These are phyloP conservation scores for Parapsyche elsis DNA, from an alignment of 1,140 invertebrate genomes.

Conservation along the genomic window DNA sequence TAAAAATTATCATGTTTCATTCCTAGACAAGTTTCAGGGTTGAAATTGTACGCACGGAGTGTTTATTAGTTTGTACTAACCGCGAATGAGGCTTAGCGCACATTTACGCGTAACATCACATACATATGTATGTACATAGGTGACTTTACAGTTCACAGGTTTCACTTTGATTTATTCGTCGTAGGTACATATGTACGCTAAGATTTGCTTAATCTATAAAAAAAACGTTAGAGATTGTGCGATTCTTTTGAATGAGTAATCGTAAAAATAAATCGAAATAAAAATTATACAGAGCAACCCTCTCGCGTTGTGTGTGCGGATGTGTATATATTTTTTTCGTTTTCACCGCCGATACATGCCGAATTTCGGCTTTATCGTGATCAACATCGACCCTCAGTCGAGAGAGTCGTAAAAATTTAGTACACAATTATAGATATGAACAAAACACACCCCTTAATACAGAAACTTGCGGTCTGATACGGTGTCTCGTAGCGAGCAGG, in stretches of 20 bases:
- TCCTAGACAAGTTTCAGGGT: constrained; percentile 17
- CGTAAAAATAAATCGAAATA: too few relatives aligned
- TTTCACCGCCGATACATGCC: not conserved
- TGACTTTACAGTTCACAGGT: too few relatives aligned
- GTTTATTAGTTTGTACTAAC: too few relatives aligned
- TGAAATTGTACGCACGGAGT: not conserved
- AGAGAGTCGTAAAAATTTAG: constrained; percentile 36
- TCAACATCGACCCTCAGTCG: constrained; percentile 11
- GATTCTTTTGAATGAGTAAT: too few relatives aligned
- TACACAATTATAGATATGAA: constrained; percentile 39
- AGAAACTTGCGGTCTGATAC: constrained; percentile 34
- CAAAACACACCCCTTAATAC: constrained; percentile 37
- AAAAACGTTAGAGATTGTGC: too few relatives aligned
- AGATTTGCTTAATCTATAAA: too few relatives aligned
- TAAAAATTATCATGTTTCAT: constrained; percentile 53
- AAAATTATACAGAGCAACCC: not conserved
- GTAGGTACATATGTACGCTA: too few relatives aligned
- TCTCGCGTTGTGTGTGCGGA: not conserved
- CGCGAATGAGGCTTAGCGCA: too few relatives aligned
- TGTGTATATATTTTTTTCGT: not conserved
- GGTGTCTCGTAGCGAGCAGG: not conserved
- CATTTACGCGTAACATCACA: too few relatives aligned
- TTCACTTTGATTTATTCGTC: too few relatives aligned
- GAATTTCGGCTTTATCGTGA: constrained; percentile 2
- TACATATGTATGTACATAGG: too few relatives aligned